A percentile compares a stretch with the other conserved stretches of the same genome.
These are phyloP conservation scores for Drosophila histrio DNA, from an alignment of 2,888 invertebrate genomes.

Conservation along the genomic window DNA sequence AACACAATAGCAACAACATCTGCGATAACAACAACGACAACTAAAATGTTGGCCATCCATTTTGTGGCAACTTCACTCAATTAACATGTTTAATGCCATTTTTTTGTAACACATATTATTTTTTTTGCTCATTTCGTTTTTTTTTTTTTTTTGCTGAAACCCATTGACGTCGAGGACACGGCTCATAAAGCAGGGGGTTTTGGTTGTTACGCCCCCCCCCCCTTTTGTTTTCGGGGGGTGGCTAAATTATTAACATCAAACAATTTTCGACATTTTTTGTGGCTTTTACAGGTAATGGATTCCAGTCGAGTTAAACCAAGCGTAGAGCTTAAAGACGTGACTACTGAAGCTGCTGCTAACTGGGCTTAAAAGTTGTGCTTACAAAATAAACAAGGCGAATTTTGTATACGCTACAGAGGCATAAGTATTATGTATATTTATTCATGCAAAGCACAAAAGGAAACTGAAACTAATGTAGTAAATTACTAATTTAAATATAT, in stretches of 20 bases:
- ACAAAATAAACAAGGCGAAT: not conserved
- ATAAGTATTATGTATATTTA: not conserved
- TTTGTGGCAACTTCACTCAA: conserved; percentile 29
- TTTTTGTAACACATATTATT: not conserved
- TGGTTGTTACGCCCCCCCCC: conserved; percentile 10
- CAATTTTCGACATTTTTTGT: conserved; percentile 29
- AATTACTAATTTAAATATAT: too few relatives aligned
- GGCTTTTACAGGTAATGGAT: conserved; percentile 52
- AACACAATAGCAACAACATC: conserved; percentile 5
- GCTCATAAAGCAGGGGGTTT: conserved; percentile 2
- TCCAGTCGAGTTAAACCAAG: conserved; percentile 49
- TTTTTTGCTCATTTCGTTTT: not conserved
- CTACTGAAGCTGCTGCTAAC: conserved; percentile 1
- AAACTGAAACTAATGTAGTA: too few relatives aligned
- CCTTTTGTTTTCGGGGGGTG: conserved; percentile 11
- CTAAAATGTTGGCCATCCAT: conserved; percentile 2
- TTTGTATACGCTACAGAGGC: not conserved
- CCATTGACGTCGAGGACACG: not conserved
- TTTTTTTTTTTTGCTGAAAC: conserved; percentile 5
- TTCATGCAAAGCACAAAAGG: too few relatives aligned
- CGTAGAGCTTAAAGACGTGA: conserved; percentile 14
- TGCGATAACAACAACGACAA: conserved; percentile 9
- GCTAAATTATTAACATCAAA: conserved; percentile 62
- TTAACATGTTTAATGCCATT: conserved; percentile 32
- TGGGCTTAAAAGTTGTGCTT: not conserved